Percentiles rank a stretch among this genome's conserved stretches.
Evolutionary conservation across 2,888 invertebrate species (phyloP).

Genomic region (Lepidochrysops patricia): DNA sequence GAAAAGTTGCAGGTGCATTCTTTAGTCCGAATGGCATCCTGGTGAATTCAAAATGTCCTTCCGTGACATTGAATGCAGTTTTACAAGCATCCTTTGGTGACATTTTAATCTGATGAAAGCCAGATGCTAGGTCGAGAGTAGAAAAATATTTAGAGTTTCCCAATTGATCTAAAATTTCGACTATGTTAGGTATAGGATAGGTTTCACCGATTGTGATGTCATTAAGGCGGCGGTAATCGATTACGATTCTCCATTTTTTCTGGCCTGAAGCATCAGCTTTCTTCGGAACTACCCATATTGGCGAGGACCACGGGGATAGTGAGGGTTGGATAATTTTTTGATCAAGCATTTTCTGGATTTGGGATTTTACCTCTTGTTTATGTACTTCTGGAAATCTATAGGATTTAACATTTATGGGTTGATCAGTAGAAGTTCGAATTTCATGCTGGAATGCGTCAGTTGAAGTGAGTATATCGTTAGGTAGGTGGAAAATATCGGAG

Average conservation of each 20-base stretch:
- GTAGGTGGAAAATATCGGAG: no score
- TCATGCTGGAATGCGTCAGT: not conserved
- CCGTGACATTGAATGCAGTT: not conserved
- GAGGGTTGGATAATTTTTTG: not conserved
- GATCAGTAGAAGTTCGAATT: not conserved
- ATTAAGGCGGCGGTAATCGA: not conserved
- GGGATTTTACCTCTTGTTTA: not conserved
- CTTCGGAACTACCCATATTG: constrained; percentile 6
- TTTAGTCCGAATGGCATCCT: no score
- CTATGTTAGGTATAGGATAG: not conserved
- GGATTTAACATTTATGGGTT: not conserved
- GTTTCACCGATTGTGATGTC: not conserved
- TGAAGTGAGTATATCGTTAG: no score
- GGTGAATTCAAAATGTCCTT: no score
- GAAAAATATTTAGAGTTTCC: constrained; percentile 2
- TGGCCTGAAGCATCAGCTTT: not conserved
- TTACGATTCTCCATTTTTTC: constrained; percentile 1
- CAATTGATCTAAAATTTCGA: not conserved
- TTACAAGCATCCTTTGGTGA: no score
- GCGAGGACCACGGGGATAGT: not conserved
- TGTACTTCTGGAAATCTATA: not conserved
- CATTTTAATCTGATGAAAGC: no score
- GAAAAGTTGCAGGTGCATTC: no score
- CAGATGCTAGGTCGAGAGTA: no score
- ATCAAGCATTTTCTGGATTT: not conserved